phyloP scores from a whole-genome alignment of 2,797 vertebrate genomes.

The Lacerta bilineata region DNA sequence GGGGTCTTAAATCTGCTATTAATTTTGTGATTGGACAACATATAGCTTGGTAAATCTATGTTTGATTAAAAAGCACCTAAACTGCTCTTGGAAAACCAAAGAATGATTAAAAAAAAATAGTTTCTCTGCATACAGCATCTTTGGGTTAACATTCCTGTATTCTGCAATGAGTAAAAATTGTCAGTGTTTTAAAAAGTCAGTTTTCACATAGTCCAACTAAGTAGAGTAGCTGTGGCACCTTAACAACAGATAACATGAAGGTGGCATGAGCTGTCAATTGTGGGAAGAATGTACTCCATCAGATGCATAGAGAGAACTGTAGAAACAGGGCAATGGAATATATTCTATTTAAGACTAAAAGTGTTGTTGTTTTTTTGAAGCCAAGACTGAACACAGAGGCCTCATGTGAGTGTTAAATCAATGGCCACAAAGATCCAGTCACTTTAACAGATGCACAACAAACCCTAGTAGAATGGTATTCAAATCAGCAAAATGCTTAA shows the following conservation, averaged over 20 bases:
- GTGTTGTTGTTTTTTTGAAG: neutral
- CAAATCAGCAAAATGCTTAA: conserved; percentile 24
- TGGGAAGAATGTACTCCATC: neutral
- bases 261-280: neutral
- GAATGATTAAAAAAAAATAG: too few species aligned
- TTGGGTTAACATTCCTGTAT: neutral
- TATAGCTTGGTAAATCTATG: too few species aligned
- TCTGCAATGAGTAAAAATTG: neutral
- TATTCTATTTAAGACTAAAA: neutral
- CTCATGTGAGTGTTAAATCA: neutral
- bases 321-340: neutral
- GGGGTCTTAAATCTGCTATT: too few species aligned
- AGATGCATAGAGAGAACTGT: neutral
- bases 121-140: too few species aligned
- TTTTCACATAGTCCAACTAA: neutral
- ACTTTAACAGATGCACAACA: neutral
- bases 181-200: neutral
- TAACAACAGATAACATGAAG: neutral
- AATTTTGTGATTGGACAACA: too few species aligned
- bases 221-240: neutral
- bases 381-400: neutral
- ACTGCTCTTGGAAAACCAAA: too few species aligned
- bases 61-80: too few species aligned
- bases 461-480: neutral
- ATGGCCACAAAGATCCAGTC: neutral